Evolutionary conservation across 1,140 invertebrate genomes (phyloP).

Genomic region (Acromyrmex heyeri): DNA sequence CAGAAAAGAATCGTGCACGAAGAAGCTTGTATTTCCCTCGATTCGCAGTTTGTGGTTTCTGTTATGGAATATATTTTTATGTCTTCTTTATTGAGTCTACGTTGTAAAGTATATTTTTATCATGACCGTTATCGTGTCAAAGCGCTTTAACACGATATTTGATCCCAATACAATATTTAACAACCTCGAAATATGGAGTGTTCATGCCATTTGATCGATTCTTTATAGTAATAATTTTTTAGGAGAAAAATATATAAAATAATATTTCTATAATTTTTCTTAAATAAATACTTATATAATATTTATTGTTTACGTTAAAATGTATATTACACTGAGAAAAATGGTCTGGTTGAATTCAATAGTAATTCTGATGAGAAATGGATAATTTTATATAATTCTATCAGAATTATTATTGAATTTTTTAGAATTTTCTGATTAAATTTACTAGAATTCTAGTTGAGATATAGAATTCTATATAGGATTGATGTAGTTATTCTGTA

Average conservation of each 20-base stretch:
- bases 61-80: conserved; percentile 4
- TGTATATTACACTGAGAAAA: no score
- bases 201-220: neutral
- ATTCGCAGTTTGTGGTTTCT: neutral
- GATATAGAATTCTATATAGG: no score
- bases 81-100: neutral
- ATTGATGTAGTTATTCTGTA: no score
- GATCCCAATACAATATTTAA: neutral
- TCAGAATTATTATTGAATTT: no score
- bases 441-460: no score
- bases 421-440: no score
- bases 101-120: conserved; percentile 24
- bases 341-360: no score
- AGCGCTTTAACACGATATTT: conserved; percentile 4
- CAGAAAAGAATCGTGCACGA: conserved; percentile 3
- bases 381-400: no score
- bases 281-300: neutral
- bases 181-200: neutral
- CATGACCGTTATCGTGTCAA: neutral
- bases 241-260: neutral
- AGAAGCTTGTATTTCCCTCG: neutral
- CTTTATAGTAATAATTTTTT: neutral
- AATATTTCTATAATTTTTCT: conserved; percentile 5
- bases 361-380: no score
- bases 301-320: neutral